Percentiles rank a stretch among this genome's conserved stretches.
These are phyloP conservation scores for Dolichallabes microphthalmus DNA, from an alignment of 2,113 vertebrate species.

Conservation along the genomic window DNA sequence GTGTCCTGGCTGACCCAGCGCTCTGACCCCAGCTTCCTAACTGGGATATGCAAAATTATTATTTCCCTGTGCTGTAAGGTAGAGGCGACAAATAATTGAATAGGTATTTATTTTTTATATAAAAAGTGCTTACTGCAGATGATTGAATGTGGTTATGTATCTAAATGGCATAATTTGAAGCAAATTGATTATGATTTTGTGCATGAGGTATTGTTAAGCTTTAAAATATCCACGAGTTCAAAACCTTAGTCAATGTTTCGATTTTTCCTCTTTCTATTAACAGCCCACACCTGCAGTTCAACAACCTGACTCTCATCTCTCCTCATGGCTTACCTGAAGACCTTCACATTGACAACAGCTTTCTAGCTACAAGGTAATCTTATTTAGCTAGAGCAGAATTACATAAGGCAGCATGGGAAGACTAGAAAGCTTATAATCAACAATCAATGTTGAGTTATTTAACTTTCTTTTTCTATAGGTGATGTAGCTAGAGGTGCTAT, in stretches of 20 bases:
- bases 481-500: neutral
- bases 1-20: too few species aligned
- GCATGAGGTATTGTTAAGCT: neutral
- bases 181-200: neutral
- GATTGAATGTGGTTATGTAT: neutral
- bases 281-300: slow-evolving; percentile 89
- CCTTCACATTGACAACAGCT: slow-evolving; percentile 65
- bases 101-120: neutral
- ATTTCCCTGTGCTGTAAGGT: too few species aligned
- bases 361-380: slow-evolving; percentile 74
- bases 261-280: slow-evolving; percentile 1
- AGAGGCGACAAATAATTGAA: too few species aligned
- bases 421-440: neutral
- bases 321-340: slow-evolving; percentile 78
- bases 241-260: neutral
- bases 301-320: slow-evolving; percentile 88
- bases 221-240: neutral
- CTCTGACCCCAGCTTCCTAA: too few species aligned
- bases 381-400: neutral
- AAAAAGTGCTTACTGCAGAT: neutral
- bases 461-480: neutral
- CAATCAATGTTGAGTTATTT: neutral
- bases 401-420: neutral
- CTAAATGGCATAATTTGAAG: neutral
- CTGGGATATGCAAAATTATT: too few species aligned